A percentile compares a stretch with the other conserved stretches of the same genome.
Evolutionary conservation across 1,140 invertebrate species (phyloP).

Genomic region (Sycobia sp.): DNA sequence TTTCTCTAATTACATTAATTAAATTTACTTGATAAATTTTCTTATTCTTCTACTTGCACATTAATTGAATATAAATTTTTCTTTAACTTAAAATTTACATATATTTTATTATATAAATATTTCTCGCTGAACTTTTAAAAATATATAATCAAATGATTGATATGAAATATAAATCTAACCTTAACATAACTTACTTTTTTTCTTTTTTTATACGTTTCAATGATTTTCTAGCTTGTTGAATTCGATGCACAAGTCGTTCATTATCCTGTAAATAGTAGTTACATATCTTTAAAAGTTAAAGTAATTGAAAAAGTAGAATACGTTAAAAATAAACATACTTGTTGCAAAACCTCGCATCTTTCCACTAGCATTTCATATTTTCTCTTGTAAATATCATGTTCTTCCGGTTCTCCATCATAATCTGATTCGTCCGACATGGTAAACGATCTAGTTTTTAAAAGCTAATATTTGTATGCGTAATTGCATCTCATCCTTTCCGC

Average conservation of each 20-base stretch:
- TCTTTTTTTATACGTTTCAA: conserved; percentile 58
- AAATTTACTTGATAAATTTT: too few relatives aligned
- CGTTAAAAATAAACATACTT: conserved; percentile 46
- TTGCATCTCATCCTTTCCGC: too few relatives aligned
- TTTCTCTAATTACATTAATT: neutral
- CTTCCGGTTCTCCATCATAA: conserved; percentile 53
- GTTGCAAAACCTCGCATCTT: conserved; percentile 58
- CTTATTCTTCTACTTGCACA: too few relatives aligned
- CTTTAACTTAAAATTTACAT: too few relatives aligned
- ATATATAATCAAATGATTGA: neutral
- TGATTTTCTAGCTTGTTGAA: conserved; percentile 57
- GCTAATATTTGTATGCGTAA: too few relatives aligned
- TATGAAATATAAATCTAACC: conserved; percentile 43
- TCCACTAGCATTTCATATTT: conserved; percentile 59
- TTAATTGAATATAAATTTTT: too few relatives aligned
- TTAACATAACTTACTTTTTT: conserved; percentile 56
- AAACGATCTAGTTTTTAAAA: conserved; percentile 11
- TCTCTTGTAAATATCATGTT: conserved; percentile 56
- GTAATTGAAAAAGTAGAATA: conserved; percentile 11
- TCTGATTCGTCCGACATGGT: conserved; percentile 51
- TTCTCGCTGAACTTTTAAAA: neutral
- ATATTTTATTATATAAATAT: neutral
- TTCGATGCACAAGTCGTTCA: conserved; percentile 59
- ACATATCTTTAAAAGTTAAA: conserved; percentile 12
- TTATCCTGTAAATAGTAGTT: conserved; percentile 54